Base-by-base conservation (phyloP, 1,140 invertebrate genomes). In the Adelges cooleyi region DNA sequence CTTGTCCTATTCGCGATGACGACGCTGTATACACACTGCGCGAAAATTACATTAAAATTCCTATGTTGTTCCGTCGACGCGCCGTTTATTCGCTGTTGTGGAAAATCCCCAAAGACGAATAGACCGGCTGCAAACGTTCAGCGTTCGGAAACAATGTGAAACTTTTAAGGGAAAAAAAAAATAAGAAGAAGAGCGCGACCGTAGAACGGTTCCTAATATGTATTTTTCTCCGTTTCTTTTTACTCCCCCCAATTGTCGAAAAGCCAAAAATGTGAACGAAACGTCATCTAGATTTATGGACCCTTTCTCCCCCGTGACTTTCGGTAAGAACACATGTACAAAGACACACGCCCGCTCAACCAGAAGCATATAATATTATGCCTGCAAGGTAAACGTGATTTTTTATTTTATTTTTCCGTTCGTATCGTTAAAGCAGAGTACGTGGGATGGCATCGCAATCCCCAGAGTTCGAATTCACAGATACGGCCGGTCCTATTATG, bases 231-330 rank as follows among this genome's bases (percentile, higher is more conserved):
- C 11, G 29, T n/a, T n/a, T n/a, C n/a, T n/a, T n/a, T n/a, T n/a
- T 54, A 3, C 36, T 40, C n/a, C 15, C 33, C 53, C 40, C 15
- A 17, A 25, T 59, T 59, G 40, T 59, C 36, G 42, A 25, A 46
- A 59, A 59, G 25, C 49, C 23, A 59, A 59, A 59, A 59, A 59
- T 44, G 54, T 22, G 54, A 46, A 59, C 40, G 40, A 59, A 42
- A 59, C 27, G 54, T 44, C 54, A 59, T 59, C 54, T 59, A 59
- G 54, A 59, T 59, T 59, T 59, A 59, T 59, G 54, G 54, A 59
- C 23, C 36, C n/a, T 59, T 59, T 59, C 38, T 33, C 38, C 54
- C 54, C 27, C 25, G 36, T 29, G 54, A 59, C 23, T 59, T 59
- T 59, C 10, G 54, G 38, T 38, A 25, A 42, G 40, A 23, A 59